Evolutionary conservation across 2,888 invertebrate genomes (phyloP), one percentile per base, ranked within the genome.

Genomic region (Caenorhabditis sulstoni): DNA sequence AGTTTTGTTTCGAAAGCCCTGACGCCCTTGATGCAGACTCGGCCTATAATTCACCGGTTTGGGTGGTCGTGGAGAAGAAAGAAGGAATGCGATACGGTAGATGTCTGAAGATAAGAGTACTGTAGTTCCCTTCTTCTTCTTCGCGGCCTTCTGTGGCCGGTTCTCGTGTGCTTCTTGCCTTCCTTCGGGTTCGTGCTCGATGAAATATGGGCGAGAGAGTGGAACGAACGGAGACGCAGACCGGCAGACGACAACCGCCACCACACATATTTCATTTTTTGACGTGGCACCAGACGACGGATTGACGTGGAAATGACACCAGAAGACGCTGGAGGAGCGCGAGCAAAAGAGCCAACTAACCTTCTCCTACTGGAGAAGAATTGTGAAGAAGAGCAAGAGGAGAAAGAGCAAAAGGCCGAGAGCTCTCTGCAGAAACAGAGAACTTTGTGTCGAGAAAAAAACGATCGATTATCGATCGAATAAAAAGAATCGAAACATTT

Each of bases 281-380:
- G 65, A 66, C 65, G 55, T 66, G 53, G 55, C 65, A 64, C 39
- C 44, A 49, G 47, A 50, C 62, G 22, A 29, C 49, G 49, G 64
- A 66, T 55, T 53, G 65, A 55, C 65, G 55, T 65, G 65, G 65
- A 65, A 65, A 65, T 65, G 65, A 65, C 65, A 55, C 23, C 49
- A 65, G 65, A 50, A 23, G 45, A 29, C 37, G 12, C 11, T 55
- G 18, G 35, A 47, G 29, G 7, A 29, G 29, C 29, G n/a, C n/a
- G n/a, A n/a, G n/a, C 29, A 29, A 29, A 29, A 29, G n/a, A n/a
- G n/a, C n/a, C n/a, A n/a, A n/a, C n/a, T n/a, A n/a, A n/a, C 61
- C 52, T 23, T 64, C 52, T 52, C 14, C 9, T n/a, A n/a, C n/a
- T n/a, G n/a, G n/a, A n/a, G n/a, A n/a, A n/a, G n/a, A n/a, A n/a